These are phyloP conservation scores for Entomobrya multifasciata DNA, from an alignment of 2,888 invertebrate species.

Conservation along the genomic window DNA sequence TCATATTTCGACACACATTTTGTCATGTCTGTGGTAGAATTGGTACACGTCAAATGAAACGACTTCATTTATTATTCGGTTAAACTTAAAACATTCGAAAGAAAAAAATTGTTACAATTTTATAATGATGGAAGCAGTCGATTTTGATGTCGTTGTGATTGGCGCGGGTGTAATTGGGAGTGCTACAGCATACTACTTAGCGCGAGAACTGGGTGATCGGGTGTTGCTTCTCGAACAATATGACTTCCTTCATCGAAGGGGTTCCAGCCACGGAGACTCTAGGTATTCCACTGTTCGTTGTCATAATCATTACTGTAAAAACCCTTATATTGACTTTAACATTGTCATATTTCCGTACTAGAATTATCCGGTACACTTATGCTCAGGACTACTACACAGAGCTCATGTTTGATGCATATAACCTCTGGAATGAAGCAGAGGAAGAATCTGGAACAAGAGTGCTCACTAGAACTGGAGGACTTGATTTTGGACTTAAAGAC, in stretches of 20 bases:
- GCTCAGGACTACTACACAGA: constrained; percentile 75
- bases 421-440: constrained; percentile 76
- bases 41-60: too few relatives aligned
- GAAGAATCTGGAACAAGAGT: constrained; percentile 63
- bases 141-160: constrained; percentile 72
- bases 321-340: background rate
- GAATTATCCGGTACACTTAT: constrained; percentile 77
- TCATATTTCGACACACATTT: too few relatives aligned
- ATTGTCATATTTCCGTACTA: constrained; percentile 15
- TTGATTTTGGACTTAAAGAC: constrained; percentile 71
- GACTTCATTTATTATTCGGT: too few relatives aligned
- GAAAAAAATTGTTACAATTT: too few relatives aligned
- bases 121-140: background rate
- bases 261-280: constrained; percentile 78
- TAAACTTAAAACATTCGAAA: too few relatives aligned
- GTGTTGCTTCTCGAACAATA: constrained; percentile 77
- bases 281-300: constrained; percentile 59
- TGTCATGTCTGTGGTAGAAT: too few relatives aligned
- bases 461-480: constrained; percentile 75
- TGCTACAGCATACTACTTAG: constrained; percentile 75
- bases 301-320: background rate
- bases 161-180: constrained; percentile 77
- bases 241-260: constrained; percentile 76
- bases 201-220: constrained; percentile 66
- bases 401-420: constrained; percentile 75